A percentile compares a stretch with the other conserved stretches of the same genome.
Conservation (phyloP, 1,140 invertebrate genomes). For the Drosophila pachea region DNA sequence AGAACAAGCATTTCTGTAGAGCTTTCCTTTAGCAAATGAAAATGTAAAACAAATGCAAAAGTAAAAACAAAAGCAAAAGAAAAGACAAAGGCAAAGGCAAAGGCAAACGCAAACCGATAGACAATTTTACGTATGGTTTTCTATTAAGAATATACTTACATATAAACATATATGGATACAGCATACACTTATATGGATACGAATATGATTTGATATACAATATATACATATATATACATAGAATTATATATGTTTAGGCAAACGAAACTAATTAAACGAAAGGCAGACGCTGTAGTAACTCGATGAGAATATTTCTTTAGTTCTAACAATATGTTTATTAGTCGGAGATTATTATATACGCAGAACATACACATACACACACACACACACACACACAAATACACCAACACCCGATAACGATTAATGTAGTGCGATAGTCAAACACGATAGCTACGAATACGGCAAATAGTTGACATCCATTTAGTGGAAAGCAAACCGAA, state of each 20-base stretch:
- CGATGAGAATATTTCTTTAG: slow-evolving; percentile 66
- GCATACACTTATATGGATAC: slow-evolving; percentile 38
- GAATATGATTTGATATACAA: slow-evolving; percentile 68
- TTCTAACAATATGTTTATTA: slow-evolving; percentile 67
- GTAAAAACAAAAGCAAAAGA: slow-evolving; percentile 1
- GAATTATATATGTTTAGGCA: slow-evolving; percentile 51
- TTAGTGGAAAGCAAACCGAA: slow-evolving; percentile 46
- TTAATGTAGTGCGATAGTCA: slow-evolving; percentile 46
- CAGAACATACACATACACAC: slow-evolving; percentile 48
- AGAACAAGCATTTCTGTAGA: slow-evolving; percentile 55
- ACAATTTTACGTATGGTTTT: slow-evolving; percentile 52
- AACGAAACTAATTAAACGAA: slow-evolving; percentile 56
- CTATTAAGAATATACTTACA: slow-evolving; percentile 46
- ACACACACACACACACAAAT: slow-evolving; percentile 32
- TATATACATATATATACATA: slow-evolving; percentile 46
- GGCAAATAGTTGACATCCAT: slow-evolving; percentile 48
- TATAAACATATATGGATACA: slow-evolving; percentile 17
- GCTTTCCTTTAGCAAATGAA: slow-evolving; percentile 35
- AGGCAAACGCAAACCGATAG: slow-evolving; percentile 48
- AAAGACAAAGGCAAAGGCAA: slow-evolving; percentile 3
- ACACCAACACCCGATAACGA: slow-evolving; percentile 49
- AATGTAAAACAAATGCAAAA: slow-evolving; percentile 26
- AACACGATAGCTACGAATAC: slow-evolving; percentile 40
- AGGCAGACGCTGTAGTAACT: slow-evolving; percentile 76
- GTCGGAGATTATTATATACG: slow-evolving; percentile 72